Conservation (phyloP, 1,140 invertebrate genomes). For the Thaumatotibia leucotreta region DNA sequence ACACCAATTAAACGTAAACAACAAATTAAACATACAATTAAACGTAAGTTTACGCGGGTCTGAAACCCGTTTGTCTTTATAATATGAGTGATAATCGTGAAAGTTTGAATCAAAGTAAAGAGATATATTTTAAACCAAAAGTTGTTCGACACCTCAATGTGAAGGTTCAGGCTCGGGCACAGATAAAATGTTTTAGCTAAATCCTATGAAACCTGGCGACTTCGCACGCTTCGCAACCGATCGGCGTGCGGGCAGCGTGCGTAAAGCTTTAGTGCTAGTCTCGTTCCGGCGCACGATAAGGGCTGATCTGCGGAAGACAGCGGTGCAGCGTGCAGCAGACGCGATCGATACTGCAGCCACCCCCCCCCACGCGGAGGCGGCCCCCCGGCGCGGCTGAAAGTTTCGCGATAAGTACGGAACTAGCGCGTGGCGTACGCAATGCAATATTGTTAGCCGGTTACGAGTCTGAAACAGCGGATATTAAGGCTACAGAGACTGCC, state of each 20-base stretch:
- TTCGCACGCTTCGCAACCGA: conserved; percentile 8
- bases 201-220: background rate
- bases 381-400: conserved; percentile 59
- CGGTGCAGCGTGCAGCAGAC: conserved; percentile 67
- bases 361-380: conserved; percentile 22
- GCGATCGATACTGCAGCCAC: conserved; percentile 68
- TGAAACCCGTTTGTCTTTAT: too few species aligned
- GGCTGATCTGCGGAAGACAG: conserved; percentile 74
- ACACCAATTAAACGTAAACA: too few species aligned
- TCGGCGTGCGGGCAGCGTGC: conserved; percentile 31
- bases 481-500: conserved; percentile 61
- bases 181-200: conserved; percentile 4
- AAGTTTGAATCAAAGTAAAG: too few species aligned
- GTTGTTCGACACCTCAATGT: background rate
- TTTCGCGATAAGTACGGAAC: conserved; percentile 74
- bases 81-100: too few species aligned
- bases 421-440: conserved; percentile 73
- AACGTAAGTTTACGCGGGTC: too few species aligned
- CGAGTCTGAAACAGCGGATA: conserved; percentile 72
- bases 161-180: background rate
- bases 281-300: conserved; percentile 68
- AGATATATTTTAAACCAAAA: background rate
- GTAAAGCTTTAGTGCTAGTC: conserved; percentile 57
- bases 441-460: conserved; percentile 75
- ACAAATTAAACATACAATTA: too few species aligned